Evolutionary conservation across 2,113 vertebrate genomes (phyloP), one percentile per base, ranked within the genome.

Genomic region (Myiozetetes cayanensis): DNA sequence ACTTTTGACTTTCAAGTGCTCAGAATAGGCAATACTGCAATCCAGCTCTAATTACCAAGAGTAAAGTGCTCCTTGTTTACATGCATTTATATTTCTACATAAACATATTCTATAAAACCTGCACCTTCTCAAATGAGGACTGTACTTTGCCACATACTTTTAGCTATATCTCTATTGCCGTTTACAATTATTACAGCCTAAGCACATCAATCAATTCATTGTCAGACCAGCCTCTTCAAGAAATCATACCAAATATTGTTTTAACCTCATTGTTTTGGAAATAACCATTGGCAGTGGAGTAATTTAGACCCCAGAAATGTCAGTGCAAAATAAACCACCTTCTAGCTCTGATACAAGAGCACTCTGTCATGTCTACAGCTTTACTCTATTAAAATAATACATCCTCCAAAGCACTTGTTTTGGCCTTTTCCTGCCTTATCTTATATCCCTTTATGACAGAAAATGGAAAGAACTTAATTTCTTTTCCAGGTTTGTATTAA

Each of bases 321-420:
- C 68, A 90, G 33, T 47, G 39, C 37, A 86, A 88, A 81, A 90
- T 67, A 89, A 75, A 93, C 61, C 25, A 89, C 56, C 39, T 63
- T 91, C 71, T 88, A 88, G 52, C 24, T 88, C 72, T 86, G 35
- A 90, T 63, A 93, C 39, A 77, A 88, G 79, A 86, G 30, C 52
- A 68, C 19, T 85, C 63, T 74, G 33, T 86, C 90, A 67, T 58
- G 12, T 66, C 63, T 85, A 41, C 30, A 71, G 27, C 33, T 86
- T 95, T 31, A 80, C 16, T 63, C 87, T 93, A 44, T 80, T 93
- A 85, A 94, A 96, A 93, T 83, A 90, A 93, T 70, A 37, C 55
- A 67, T 74, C 65, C 87, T 93, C 31, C 72, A 93, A 87, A 93
- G 59, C 50, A 83, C 75, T 91, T 74, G 44, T 91, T 94, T 95